phyloP scores from a whole-genome alignment of 2,888 invertebrate species.

The Polymixis flavicincta region DNA sequence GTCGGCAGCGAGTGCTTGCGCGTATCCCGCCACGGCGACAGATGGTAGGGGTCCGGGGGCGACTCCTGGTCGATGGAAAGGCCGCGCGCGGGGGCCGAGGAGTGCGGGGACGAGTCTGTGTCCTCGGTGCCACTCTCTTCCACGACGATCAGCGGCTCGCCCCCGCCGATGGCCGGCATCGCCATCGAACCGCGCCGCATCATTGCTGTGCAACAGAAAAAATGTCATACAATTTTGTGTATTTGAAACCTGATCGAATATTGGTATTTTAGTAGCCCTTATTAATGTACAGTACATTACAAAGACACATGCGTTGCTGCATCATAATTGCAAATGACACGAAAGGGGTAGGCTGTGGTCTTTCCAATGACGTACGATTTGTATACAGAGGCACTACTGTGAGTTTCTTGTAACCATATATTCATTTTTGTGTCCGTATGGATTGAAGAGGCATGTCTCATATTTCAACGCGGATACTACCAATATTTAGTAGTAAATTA shows the following conservation, averaged over 20 bases:
- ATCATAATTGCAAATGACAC: neutral
- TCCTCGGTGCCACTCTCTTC: slow-evolving; percentile 94
- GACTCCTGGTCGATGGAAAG: slow-evolving; percentile 94
- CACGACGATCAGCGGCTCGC: slow-evolving; percentile 95
- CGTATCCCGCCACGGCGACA: slow-evolving; percentile 95
- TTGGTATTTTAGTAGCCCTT: neutral
- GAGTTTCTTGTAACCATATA: too few species aligned
- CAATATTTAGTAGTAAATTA: too few species aligned
- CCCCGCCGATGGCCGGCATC: slow-evolving; percentile 86
- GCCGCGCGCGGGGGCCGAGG: slow-evolving; percentile 90
- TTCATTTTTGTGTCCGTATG: too few species aligned
- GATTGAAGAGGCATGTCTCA: too few species aligned
- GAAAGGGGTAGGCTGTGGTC: neutral
- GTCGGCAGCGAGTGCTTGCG: slow-evolving; percentile 96
- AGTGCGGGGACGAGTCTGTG: slow-evolving; percentile 91
- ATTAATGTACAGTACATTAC: too few species aligned
- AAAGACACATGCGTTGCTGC: neutral
- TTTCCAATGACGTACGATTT: neutral
- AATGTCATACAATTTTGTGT: neutral
- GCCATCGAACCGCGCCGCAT: slow-evolving; percentile 93
- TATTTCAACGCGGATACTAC: too few species aligned
- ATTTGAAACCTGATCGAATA: neutral
- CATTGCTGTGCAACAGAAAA: slow-evolving; percentile 79
- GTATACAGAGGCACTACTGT: neutral
- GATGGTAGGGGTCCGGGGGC: slow-evolving; percentile 94